These are phyloP conservation scores for Drosophila auraria DNA, from an alignment of 1,140 invertebrate genomes.

Conservation along the genomic window DNA sequence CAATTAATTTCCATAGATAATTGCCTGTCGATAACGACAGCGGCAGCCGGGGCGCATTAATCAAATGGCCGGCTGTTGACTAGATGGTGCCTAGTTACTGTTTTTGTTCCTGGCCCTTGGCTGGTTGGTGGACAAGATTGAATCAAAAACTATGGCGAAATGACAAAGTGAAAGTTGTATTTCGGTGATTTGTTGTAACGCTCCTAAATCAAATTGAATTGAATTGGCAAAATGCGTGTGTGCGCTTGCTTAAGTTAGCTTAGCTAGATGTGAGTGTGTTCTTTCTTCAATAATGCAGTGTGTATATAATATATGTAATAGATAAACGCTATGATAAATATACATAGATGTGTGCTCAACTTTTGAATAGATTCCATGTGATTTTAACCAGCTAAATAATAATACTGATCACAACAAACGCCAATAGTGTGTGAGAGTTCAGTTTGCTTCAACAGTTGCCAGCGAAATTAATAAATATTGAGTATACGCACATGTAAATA, in stretches of 20 bases:
- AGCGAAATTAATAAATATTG: constrained; percentile 63
- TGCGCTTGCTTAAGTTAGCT: constrained; percentile 52
- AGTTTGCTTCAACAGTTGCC: constrained; percentile 56
- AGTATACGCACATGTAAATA: constrained; percentile 41
- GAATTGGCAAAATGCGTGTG: constrained; percentile 53
- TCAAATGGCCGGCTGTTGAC: constrained; percentile 56
- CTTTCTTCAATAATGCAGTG: constrained; percentile 32
- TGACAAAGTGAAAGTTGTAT: constrained; percentile 61
- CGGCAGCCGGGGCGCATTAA: constrained; percentile 60
- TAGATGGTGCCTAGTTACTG: constrained; percentile 17
- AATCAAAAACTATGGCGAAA: constrained; percentile 59
- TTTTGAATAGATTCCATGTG: constrained; percentile 57
- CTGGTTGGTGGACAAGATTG: constrained; percentile 45
- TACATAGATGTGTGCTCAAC: constrained; percentile 57
- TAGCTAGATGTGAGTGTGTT: constrained; percentile 40
- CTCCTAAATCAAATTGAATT: constrained; percentile 71
- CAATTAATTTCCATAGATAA: constrained; percentile 78
- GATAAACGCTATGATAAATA: constrained; percentile 52
- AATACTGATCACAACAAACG: constrained; percentile 78
- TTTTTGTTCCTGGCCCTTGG: constrained; percentile 10
- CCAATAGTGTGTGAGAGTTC: constrained; percentile 60
- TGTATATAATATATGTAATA: constrained; percentile 22
- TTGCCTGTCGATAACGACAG: constrained; percentile 70
- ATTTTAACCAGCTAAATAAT: constrained; percentile 73
- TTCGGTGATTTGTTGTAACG: constrained; percentile 72